A percentile compares a stretch with the other conserved stretches of the same genome.
phyloP scores from a whole-genome alignment of 1,140 invertebrate genomes.

The Chironomus striatipennis region DNA sequence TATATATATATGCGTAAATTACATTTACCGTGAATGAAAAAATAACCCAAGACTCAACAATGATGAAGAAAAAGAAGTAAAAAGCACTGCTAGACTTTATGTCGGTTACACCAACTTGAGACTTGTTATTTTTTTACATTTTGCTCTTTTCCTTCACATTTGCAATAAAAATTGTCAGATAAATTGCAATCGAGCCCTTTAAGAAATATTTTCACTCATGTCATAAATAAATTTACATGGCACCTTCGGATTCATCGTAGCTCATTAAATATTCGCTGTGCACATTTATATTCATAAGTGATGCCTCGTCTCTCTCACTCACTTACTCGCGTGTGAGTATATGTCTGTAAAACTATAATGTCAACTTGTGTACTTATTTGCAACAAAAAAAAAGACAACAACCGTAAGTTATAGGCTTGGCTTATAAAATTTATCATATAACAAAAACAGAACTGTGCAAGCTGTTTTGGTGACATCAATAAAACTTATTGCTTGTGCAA shows the following conservation, averaged over 20 bases:
- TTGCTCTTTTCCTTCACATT: neutral
- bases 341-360: too few species aligned
- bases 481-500: neutral
- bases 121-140: too few species aligned
- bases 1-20: neutral
- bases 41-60: neutral
- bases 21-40: neutral
- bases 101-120: neutral
- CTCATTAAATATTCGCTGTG: too few species aligned
- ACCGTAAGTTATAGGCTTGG: too few species aligned
- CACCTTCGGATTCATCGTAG: neutral
- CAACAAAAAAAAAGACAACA: too few species aligned
- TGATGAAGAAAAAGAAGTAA: too few species aligned
- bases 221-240: slow-evolving; percentile 2
- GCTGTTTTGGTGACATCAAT: neutral
- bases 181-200: slow-evolving; percentile 5
- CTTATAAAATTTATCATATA: neutral
- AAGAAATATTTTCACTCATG: neutral
- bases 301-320: too few species aligned
- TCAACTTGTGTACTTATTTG: too few species aligned
- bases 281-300: too few species aligned
- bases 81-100: neutral
- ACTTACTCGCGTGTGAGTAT: too few species aligned
- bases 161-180: neutral
- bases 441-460: too few species aligned